Conservation (phyloP, 2,888 invertebrate species). For the Schizaphis graminum region DNA sequence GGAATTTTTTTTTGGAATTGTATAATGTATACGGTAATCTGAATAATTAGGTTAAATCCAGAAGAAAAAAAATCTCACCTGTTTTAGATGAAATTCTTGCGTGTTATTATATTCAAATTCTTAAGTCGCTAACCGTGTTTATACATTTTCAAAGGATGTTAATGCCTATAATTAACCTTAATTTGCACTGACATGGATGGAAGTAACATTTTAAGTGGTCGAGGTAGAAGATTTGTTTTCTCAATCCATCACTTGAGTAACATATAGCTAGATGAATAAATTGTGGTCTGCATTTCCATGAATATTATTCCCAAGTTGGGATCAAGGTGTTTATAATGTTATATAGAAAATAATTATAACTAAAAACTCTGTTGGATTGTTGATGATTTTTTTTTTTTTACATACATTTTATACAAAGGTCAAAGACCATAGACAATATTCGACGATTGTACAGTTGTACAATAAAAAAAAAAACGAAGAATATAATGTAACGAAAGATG, state of each 20-base stretch:
- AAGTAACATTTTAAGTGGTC: background rate
- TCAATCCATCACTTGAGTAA: background rate
- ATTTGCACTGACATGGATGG: background rate
- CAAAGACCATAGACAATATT: background rate
- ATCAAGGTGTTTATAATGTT: background rate
- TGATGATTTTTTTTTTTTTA: background rate
- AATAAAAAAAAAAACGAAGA: background rate
- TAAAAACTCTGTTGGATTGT: background rate
- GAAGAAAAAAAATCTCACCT: background rate
- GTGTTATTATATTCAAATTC: background rate
- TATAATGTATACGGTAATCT: background rate
- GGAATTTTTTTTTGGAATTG: background rate
- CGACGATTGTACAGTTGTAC: accelerated
- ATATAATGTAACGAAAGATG: background rate
- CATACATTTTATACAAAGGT: background rate
- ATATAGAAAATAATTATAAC: background rate
- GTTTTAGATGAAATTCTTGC: background rate
- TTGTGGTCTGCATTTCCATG: background rate
- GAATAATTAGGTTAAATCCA: background rate
- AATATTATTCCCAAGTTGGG: background rate
- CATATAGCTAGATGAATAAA: background rate
- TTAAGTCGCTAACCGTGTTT: background rate
- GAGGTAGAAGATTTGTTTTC: slow-evolving; percentile 22
- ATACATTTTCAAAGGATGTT: background rate
- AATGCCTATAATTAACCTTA: slow-evolving; percentile 12